A percentile compares a stretch with the other conserved stretches of the same genome.
These are phyloP conservation scores for Latrodectus elegans DNA, from an alignment of 2,888 invertebrate species.

Conservation along the genomic window DNA sequence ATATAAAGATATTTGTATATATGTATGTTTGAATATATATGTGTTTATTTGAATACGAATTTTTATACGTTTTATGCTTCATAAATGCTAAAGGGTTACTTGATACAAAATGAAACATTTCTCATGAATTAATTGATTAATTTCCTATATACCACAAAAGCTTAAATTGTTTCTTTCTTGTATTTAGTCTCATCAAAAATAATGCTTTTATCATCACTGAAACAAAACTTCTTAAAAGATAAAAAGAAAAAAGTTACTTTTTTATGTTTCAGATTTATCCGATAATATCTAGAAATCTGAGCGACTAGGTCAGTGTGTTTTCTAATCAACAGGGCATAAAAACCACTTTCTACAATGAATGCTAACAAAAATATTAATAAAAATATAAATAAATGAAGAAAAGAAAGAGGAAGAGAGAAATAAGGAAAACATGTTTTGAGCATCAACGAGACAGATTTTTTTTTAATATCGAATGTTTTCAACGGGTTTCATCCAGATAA, in stretches of 20 bases:
- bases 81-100: no score
- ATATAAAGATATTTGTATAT: no score
- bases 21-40: no score
- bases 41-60: no score
- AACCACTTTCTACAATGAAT: not conserved
- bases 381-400: not conserved
- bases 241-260: no score
- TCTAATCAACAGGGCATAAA: conserved; percentile 35
- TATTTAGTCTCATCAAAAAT: not conserved
- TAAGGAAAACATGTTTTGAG: not conserved
- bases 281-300: not conserved
- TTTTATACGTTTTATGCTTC: no score
- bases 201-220: not conserved
- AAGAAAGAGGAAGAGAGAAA: not conserved
- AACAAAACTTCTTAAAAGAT: no score
- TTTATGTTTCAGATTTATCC: no score
- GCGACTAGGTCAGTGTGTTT: conserved; percentile 61
- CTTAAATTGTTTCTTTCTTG: not conserved
- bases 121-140: no score
- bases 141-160: not conserved
- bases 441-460: not conserved
- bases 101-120: no score
- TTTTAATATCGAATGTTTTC: not conserved
- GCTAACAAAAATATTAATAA: not conserved
- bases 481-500: not conserved